Evolutionary conservation across 2,113 vertebrate genomes (phyloP).

Genomic region (Ceyx margarethae): DNA sequence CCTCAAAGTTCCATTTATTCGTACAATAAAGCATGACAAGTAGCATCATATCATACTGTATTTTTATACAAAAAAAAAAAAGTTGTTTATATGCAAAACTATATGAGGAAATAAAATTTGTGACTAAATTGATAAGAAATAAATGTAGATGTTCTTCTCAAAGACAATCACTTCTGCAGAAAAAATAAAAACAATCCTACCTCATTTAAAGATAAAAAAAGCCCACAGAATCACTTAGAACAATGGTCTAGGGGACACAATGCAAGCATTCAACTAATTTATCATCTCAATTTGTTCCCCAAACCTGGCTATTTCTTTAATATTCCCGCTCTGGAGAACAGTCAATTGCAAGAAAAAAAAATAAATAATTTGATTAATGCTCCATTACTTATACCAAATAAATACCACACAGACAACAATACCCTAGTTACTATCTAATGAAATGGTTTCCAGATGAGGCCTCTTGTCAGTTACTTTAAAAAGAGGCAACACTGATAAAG

Average conservation of each 20-base stretch:
- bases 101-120: constrained; percentile 19
- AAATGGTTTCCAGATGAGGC: background rate
- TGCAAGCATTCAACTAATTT: constrained; percentile 25
- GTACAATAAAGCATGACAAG: background rate
- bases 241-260: background rate
- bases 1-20: background rate
- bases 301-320: background rate
- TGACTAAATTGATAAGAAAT: constrained; percentile 14
- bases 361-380: background rate
- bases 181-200: background rate
- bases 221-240: constrained; percentile 27
- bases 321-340: background rate
- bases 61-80: background rate
- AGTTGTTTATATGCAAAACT: constrained; percentile 35
- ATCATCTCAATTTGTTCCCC: constrained; percentile 18
- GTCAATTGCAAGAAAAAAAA: background rate
- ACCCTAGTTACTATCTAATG: background rate
- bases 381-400: background rate
- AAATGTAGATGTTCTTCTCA: constrained; percentile 23
- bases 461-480: background rate
- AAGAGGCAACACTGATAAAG: background rate
- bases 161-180: constrained; percentile 1
- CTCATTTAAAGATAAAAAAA: constrained; percentile 22
- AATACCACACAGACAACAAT: background rate
- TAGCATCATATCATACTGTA: background rate